A percentile compares a stretch with the other conserved stretches of the same genome.
These are phyloP conservation scores for Panthera uncia DNA, from an alignment of 2,113 vertebrate genomes.

Conservation along the genomic window DNA sequence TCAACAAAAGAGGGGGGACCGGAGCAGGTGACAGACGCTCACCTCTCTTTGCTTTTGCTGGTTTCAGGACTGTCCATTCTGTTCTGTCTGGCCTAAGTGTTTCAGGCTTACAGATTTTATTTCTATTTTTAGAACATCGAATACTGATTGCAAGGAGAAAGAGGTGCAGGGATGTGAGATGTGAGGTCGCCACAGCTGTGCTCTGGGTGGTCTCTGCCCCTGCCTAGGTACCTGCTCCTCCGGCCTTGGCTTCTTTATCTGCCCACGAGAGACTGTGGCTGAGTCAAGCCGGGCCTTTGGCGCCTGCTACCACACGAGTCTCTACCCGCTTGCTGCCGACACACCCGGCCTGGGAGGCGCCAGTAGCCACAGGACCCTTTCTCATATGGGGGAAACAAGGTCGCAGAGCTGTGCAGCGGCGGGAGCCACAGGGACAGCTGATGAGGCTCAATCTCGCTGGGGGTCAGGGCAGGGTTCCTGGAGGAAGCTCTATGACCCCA, in stretches of 20 bases:
- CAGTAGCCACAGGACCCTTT: rapidly evolving
- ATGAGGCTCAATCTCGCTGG: rapidly evolving
- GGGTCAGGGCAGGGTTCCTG: background rate
- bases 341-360: background rate
- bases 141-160: background rate
- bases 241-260: background rate
- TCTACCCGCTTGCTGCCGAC: background rate
- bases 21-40: background rate
- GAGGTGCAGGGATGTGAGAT: background rate
- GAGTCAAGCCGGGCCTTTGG: background rate
- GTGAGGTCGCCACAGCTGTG: background rate
- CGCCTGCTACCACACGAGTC: background rate
- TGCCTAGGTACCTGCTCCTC: background rate
- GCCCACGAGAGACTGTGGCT: background rate
- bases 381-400: rapidly evolving
- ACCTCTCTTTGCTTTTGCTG: background rate
- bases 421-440: background rate
- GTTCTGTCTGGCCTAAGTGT: background rate
- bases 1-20: no score
- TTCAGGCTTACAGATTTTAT: background rate
- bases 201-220: background rate
- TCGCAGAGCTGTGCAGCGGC: rapidly evolving
- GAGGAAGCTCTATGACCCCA: background rate
- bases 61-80: background rate
- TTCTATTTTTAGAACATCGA: background rate